Evolutionary conservation across 1,140 invertebrate species (phyloP), one percentile per base, ranked within the genome.

Genomic region (Saccostrea glomerata): DNA sequence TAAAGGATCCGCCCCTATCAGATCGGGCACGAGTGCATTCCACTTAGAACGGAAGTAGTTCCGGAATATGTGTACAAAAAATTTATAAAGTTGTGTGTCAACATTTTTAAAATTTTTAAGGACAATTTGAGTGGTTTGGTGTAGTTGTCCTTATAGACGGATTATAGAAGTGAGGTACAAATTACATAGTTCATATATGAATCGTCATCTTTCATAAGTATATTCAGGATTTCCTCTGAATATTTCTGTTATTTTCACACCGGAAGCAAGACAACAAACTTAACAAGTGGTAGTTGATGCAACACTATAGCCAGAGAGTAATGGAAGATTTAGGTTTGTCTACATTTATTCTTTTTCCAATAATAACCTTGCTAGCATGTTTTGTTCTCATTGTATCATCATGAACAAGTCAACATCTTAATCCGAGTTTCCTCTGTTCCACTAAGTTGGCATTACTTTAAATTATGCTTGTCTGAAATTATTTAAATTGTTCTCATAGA

Each of bases 271-370:
- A 77, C 70, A 30, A 36, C 70, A 30, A 77, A 77, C 11, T 77
- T 25, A 25, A 77, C 70, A 77, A 77, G 70, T 77, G 70, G 70
- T 77, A 25, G 70, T 77, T 77, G 70, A 77, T 77, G 70, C 70
- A 77, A 77, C 70, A 77, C 70, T 77, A 77, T 77, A 77, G 12
- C 70, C 70, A 30, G 70, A 77, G 25, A 77, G 70, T 77, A 77
- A 77, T 77, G 70, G 70, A 77, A 77, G 70, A 77, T 77, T 77
- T 77, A 77, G 70, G 70, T 77, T 77, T 77, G 70, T 77, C 23
- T 77, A 25, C 25, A 13, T 63, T 63, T n/a, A 20, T 7, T 63
- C 58, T 20, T 63, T 36, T 47, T 1, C 47, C 47, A 47, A 6
- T 47, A 63, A 20, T 63, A 17, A n/a, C n/a, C 17, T 63, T 20